These are phyloP conservation scores for Brachionus plicatilis DNA, from an alignment of 1,140 invertebrate genomes.

Conservation along the genomic window DNA sequence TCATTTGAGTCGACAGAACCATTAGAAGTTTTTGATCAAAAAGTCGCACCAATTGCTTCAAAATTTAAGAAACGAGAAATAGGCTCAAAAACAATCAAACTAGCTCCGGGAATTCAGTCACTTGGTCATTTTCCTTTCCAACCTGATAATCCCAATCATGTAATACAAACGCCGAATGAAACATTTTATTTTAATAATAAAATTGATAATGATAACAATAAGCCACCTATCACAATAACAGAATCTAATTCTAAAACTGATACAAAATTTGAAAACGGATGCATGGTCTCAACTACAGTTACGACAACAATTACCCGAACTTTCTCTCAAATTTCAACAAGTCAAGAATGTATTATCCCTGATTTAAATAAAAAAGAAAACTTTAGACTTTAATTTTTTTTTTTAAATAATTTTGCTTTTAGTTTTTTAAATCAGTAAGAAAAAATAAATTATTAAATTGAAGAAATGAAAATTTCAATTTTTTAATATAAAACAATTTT, in stretches of 20 bases:
- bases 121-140: background rate
- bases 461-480: background rate
- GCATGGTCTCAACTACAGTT: background rate
- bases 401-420: no score
- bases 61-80: background rate
- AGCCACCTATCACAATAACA: background rate
- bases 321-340: background rate
- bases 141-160: background rate
- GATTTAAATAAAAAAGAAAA: background rate
- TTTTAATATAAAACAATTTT: background rate
- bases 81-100: background rate
- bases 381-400: background rate
- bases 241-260: constrained; percentile 3
- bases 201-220: background rate
- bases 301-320: background rate
- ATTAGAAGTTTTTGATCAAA: background rate
- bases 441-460: background rate
- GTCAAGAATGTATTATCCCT: background rate
- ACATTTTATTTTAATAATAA: background rate
- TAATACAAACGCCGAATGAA: background rate
- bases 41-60: background rate
- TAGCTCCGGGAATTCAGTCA: background rate
- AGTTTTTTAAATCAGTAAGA: background rate
- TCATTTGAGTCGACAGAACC: background rate
- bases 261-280: background rate